These are phyloP conservation scores for Trachelus iudaicus DNA, from an alignment of 2,888 invertebrate genomes.

Conservation along the genomic window DNA sequence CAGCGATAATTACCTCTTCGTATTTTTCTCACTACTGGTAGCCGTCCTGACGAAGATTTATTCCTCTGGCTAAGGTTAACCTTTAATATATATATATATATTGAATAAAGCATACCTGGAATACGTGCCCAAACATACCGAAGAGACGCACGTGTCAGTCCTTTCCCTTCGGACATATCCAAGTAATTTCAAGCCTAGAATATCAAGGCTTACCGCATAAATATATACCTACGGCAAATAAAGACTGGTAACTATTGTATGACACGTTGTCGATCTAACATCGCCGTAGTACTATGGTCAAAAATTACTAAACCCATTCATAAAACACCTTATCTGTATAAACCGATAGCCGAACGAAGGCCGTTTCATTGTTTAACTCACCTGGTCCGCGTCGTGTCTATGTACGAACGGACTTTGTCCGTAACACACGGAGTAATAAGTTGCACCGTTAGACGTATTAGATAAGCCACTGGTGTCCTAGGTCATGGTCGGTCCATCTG, in stretches of 20 bases:
- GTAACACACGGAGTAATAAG: background rate
- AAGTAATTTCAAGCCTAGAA: background rate
- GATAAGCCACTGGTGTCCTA: conserved; percentile 26
- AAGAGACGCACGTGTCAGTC: background rate
- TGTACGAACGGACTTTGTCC: background rate
- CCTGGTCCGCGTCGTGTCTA: background rate
- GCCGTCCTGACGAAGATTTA: background rate
- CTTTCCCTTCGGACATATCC: background rate
- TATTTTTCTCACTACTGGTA: background rate
- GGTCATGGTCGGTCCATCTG: conserved; percentile 42
- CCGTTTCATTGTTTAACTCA: background rate
- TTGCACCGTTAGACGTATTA: background rate
- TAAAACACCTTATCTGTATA: background rate
- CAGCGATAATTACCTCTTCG: background rate
- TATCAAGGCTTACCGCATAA: background rate
- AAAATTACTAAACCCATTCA: background rate
- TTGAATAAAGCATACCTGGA: background rate
- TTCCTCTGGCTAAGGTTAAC: background rate
- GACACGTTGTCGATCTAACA: background rate
- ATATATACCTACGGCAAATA: background rate
- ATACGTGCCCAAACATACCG: background rate
- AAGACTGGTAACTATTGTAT: background rate
- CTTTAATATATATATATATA: background rate
- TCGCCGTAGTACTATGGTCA: background rate
- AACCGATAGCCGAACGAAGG: background rate